These are phyloP conservation scores for Pinctada fucata DNA, from an alignment of 2,888 invertebrate species.

Conservation along the genomic window DNA sequence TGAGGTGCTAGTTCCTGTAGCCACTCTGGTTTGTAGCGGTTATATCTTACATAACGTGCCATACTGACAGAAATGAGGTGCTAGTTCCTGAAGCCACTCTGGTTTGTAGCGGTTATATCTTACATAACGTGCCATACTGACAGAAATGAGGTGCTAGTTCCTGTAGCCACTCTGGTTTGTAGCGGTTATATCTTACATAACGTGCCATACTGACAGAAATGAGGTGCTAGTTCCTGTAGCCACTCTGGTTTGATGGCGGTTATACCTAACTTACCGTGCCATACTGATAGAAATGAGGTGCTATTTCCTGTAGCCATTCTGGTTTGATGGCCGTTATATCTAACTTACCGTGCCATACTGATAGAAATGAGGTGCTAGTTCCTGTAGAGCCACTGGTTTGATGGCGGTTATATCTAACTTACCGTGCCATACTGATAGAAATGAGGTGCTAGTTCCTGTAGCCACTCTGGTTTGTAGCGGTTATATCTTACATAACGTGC, in stretches of 20 bases:
- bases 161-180: constrained; percentile 89
- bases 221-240: constrained; percentile 94
- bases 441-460: constrained; percentile 94
- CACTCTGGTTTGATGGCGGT: constrained; percentile 90
- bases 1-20: constrained; percentile 94
- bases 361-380: constrained; percentile 97
- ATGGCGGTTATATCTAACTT: constrained; percentile 89
- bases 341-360: no score
- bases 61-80: constrained; percentile 92
- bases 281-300: constrained; percentile 92
- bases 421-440: constrained; percentile 85
- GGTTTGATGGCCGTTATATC: constrained; percentile 91
- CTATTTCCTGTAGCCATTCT: constrained; percentile 91
- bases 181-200: no score
- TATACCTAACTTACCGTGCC: constrained; percentile 83
- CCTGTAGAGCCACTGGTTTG: constrained; percentile 89
- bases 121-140: constrained; percentile 84
- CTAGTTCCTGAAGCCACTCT: constrained; percentile 91
- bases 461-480: constrained; percentile 84
- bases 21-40: constrained; percentile 91
- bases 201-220: constrained; percentile 86
- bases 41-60: constrained; percentile 88
- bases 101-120: constrained; percentile 91
- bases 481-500: no score
- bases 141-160: constrained; percentile 98